Percentiles rank a stretch among this genome's conserved stretches.
phyloP scores from a whole-genome alignment of 1,140 invertebrate genomes.

The Neodiprion pinetum region DNA sequence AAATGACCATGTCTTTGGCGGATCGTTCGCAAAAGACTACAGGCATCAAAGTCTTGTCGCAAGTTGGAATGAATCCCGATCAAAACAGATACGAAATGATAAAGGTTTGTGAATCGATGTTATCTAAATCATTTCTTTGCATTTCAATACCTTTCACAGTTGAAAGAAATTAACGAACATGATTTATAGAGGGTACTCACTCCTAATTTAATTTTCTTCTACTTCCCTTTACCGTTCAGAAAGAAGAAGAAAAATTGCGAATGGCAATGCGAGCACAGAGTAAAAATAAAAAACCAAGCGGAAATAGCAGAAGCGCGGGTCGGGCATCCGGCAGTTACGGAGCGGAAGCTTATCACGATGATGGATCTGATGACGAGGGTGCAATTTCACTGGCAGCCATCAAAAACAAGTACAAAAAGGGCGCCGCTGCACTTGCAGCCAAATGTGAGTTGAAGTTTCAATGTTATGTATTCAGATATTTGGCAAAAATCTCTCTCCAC shows the following conservation, averaged over 20 bases:
- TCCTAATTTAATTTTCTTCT: conserved; percentile 16
- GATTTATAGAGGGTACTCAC: background rate
- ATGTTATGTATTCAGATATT: conserved; percentile 16
- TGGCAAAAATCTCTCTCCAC: conserved; percentile 13
- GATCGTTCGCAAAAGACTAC: conserved; percentile 96
- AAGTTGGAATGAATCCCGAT: conserved; percentile 94
- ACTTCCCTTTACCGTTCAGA: conserved; percentile 61
- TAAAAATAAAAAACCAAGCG: conserved; percentile 69
- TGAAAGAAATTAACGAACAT: conserved; percentile 8
- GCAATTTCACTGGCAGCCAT: conserved; percentile 92
- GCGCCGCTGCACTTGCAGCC: conserved; percentile 46
- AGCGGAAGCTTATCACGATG: conserved; percentile 68
- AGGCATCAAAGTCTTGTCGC: conserved; percentile 95
- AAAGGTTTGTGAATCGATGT: conserved; percentile 67
- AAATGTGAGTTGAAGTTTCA: conserved; percentile 58
- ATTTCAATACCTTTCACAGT: conserved; percentile 13
- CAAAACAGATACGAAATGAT: conserved; percentile 88
- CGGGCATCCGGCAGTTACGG: conserved; percentile 66
- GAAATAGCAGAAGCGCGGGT: conserved; percentile 66
- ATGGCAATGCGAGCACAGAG: conserved; percentile 82
- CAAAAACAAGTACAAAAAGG: conserved; percentile 92
- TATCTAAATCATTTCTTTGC: conserved; percentile 14
- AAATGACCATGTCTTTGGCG: conserved; percentile 97
- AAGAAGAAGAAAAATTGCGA: conserved; percentile 92
- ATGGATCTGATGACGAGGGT: conserved; percentile 90